These are phyloP conservation scores for Harpagoxenus sublaevis DNA, from an alignment of 2,888 invertebrate species.

Conservation along the genomic window DNA sequence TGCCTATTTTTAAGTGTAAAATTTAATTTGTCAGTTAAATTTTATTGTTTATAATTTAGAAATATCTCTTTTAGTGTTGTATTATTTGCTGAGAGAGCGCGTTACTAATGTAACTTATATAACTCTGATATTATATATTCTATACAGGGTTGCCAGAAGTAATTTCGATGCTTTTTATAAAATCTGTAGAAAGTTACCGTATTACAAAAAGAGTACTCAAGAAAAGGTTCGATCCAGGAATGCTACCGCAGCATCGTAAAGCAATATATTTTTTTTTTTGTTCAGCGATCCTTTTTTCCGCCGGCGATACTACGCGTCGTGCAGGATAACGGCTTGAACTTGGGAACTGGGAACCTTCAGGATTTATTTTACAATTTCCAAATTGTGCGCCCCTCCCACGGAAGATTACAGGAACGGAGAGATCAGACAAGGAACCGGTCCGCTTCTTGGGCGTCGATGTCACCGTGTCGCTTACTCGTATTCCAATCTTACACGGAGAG, in stretches of 20 bases:
- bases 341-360: not conserved
- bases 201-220: conserved; percentile 23
- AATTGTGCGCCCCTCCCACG: conserved; percentile 60
- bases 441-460: conserved; percentile 60
- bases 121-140: not conserved
- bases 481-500: conserved; percentile 57
- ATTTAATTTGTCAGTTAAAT: not conserved
- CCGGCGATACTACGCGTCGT: not conserved
- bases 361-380: conserved; percentile 65
- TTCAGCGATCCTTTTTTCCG: conserved; percentile 18
- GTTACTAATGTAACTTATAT: not conserved
- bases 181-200: conserved; percentile 5
- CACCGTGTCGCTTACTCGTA: conserved; percentile 38
- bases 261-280: conserved; percentile 31
- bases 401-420: conserved; percentile 61
- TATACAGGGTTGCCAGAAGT: not conserved
- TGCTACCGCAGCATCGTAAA: conserved; percentile 22
- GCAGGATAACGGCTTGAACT: conserved; percentile 28
- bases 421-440: conserved; percentile 70
- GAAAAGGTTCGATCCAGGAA: conserved; percentile 12
- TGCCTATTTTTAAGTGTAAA: not conserved
- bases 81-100: not conserved
- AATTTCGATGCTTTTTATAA: conserved; percentile 6
- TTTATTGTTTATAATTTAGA: not conserved
- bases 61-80: not conserved